Evolutionary conservation across 1,140 invertebrate species (phyloP), one percentile per base, ranked within the genome.

Genomic region (Chrysomallon squamiferum): DNA sequence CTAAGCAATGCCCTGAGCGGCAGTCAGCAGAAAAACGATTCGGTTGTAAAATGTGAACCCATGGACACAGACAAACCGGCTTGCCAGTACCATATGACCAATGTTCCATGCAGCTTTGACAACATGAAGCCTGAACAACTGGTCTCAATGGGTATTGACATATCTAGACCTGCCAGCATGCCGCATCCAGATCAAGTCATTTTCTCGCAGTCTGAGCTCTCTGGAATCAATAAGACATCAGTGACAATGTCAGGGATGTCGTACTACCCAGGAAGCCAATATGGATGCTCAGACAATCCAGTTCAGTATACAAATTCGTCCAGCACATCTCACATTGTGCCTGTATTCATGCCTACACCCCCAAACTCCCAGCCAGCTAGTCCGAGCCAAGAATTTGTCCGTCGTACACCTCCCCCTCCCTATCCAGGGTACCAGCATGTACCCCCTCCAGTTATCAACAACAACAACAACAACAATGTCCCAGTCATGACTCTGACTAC

Each of bases 341-440:
- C 80, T 6, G 72, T 77, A 3, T 70, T 77, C 65, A 60, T 80
- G 41, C 79, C 79, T 2, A 84, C 82, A 0, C 82, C 82, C 13
- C 82, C 82, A 1, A 79, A 75, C 59, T 84, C 82, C 2, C 77
- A 81, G 59, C 82, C 82, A 9, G 76, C 68, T 59, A 81, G 79
- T 65, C 81, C 81, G 22, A 76, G 69, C 69, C 76, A 73, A 54
- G 74, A 74, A 18, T 56, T 49, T 29, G 50, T 78, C n/a, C 59
- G 81, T 30, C 67, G 75, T 18, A 80, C 79, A 1, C 81, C 81
- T 35, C 81, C 81, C 18, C 81, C 81, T 2, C 81, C 81, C 9
- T 84, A 84, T 59, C 81, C 81, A 6, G 80, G 80, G 13, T 61
- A 72, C 27, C 32, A 57, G 1, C 56, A 62, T 32, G 49, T 59